Evolutionary conservation across 2,113 vertebrate genomes (phyloP), one percentile per base, ranked within the genome.

Genomic region (Gopherus flavomarginatus): DNA sequence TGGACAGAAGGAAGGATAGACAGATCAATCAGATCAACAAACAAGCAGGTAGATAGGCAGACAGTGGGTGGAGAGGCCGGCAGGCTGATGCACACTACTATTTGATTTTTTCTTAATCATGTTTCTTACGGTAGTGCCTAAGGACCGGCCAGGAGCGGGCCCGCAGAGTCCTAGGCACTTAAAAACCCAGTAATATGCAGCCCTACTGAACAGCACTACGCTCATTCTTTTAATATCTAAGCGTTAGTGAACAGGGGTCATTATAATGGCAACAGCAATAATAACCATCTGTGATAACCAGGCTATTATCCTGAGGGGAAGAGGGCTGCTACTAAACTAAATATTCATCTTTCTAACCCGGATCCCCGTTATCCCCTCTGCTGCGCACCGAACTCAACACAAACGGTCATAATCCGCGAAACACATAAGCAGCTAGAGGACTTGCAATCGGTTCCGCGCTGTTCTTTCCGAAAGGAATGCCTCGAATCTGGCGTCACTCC

Each of bases 401-500:
- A 90, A 42, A 47, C 27, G 77, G 54, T 22, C n/a, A 49, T 52
- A 52, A 92, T 22, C 79, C 12, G 26, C 29, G 44, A 88, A 90
- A 94, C 35, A 19, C 13, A 47, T 53, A 88, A 79, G 9, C 19
- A 42, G 47, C 53, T n/a, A 52, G 57, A 75, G 52, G 38, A 52
- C 52, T 83, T 50, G 38, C 85, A 69, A 83, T 77, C 54, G 79
- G 22, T 81, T 88, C 85, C 92, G 88, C 59, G 65, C 42, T 47
- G 83, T 49, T 54, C 53, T 88, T 17, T 80, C 52, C 84, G 56
- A 75, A 90, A 88, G 50, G 42, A 53, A 83, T 92, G 90, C 83
- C 91, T 57, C 96, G 89, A 78, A 69, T 81, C 82, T 65, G 77
- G 78, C 57, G 79, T 85, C 81, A 87, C 56, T 91, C 62, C 85